Conservation (phyloP, 1,140 invertebrate genomes). For the Apis mellifera region Amel_HAv3.1 CM009932.2:8385501-8386000, state of each 20-base stretch:
- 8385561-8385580: no score
- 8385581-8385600: no score
- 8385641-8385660: background rate
- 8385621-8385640: background rate
- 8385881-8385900: slow-evolving; percentile 9
- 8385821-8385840: background rate
- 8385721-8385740: background rate
- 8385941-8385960: slow-evolving; percentile 56
- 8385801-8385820: background rate
- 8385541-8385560: background rate
- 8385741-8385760: background rate
- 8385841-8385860: background rate
- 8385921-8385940: slow-evolving; percentile 59
- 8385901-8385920: slow-evolving; percentile 62
- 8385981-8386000: slow-evolving; percentile 59
- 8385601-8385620: background rate
- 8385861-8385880: background rate
- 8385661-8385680: background rate
- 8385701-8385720: slow-evolving; percentile 19
- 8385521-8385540: background rate
- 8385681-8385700: background rate
- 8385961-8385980: slow-evolving; percentile 69
- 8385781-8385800: slow-evolving; percentile 14
- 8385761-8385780: slow-evolving; percentile 28
- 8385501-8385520: no score